Percentiles rank a stretch among this genome's conserved stretches.
Conservation (phyloP, 2,888 invertebrate species). For the Plemyria rubiginata region DNA sequence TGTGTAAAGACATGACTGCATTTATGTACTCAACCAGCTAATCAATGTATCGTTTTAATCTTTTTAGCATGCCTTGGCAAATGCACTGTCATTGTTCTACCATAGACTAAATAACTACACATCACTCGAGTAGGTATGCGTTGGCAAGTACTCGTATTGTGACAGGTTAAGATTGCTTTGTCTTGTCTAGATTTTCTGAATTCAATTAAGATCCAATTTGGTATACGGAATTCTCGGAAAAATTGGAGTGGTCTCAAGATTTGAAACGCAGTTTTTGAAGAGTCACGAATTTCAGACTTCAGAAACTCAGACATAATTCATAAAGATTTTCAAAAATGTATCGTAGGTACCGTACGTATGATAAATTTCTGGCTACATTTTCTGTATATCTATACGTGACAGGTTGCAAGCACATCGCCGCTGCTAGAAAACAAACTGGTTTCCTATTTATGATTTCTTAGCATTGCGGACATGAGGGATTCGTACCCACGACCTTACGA, state of each 20-base stretch:
- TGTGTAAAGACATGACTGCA: constrained; percentile 11
- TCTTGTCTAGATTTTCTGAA: constrained; percentile 25
- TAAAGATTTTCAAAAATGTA: no score
- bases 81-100: constrained; percentile 25
- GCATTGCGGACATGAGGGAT: no score
- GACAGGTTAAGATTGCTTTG: constrained; percentile 25
- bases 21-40: constrained; percentile 11
- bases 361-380: no score
- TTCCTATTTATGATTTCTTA: no score
- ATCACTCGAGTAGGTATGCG: constrained; percentile 5
- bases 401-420: no score
- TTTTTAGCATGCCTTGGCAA: constrained; percentile 39
- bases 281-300: not conserved
- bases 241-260: not conserved
- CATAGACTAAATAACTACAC: constrained; percentile 11
- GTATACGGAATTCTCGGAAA: constrained; percentile 3
- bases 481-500: no score
- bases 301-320: no score
- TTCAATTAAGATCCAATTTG: constrained; percentile 17
- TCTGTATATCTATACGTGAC: no score
- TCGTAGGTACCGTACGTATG: no score
- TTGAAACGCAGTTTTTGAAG: not conserved
- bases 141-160: constrained; percentile 18
- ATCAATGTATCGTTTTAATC: constrained; percentile 34
- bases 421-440: no score